These are phyloP conservation scores for Dynastes tityus DNA, from an alignment of 2,888 invertebrate genomes.

Conservation along the genomic window DNA sequence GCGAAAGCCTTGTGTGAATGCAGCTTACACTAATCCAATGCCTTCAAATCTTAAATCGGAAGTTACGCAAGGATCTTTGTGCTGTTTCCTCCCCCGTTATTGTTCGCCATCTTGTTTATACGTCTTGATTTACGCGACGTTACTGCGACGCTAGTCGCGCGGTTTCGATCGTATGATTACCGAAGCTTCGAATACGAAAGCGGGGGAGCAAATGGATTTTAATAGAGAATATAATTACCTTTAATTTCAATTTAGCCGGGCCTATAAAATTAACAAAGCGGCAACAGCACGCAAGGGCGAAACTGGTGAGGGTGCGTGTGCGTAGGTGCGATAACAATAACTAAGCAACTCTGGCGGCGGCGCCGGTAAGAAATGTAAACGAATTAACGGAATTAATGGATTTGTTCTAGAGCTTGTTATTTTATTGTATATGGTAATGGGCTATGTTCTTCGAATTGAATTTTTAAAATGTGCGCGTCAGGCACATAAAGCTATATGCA, in stretches of 20 bases:
- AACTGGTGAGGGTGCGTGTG: conserved; percentile 18
- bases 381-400: conserved; percentile 34
- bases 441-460: no score
- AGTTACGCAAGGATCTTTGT: conserved; percentile 66
- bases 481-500: background rate
- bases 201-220: conserved; percentile 22
- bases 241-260: conserved; percentile 37
- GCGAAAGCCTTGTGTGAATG: conserved; percentile 57
- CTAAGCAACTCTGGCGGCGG: conserved; percentile 20
- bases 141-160: background rate
- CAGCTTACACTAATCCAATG: conserved; percentile 67
- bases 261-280: conserved; percentile 37
- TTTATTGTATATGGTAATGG: no score
- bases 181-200: background rate
- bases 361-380: conserved; percentile 38
- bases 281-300: conserved; percentile 32
- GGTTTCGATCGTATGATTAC: conserved; percentile 12
- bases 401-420: conserved; percentile 1
- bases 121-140: conserved; percentile 63
- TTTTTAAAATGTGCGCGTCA: background rate
- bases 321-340: conserved; percentile 31
- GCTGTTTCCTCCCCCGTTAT: conserved; percentile 60
- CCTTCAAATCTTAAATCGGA: conserved; percentile 68
- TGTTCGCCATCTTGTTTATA: conserved; percentile 67
- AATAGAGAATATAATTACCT: conserved; percentile 38